Conservation (phyloP, 2,797 vertebrate genomes). For the Threskiornis aethiopicus region DNA sequence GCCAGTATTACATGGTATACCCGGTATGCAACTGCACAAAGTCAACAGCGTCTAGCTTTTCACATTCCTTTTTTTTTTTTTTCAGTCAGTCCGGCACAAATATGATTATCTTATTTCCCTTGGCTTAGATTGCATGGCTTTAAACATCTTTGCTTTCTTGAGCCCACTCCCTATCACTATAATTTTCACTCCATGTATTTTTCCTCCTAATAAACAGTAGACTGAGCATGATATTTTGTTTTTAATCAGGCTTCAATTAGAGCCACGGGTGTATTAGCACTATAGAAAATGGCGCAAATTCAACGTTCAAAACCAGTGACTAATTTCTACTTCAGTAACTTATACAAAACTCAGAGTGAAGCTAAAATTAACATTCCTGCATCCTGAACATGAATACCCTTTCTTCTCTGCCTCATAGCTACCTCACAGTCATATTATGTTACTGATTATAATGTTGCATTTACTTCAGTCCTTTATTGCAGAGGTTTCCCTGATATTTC, state of each 20-base stretch:
- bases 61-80: conserved; percentile 15
- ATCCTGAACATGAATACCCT: not conserved
- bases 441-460: not conserved
- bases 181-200: not conserved
- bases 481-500: not conserved
- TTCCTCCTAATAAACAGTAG: not conserved
- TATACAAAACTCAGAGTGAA: not conserved
- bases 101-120: conserved; percentile 28
- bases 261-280: not conserved
- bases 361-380: not conserved
- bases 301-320: not conserved
- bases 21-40: conserved; percentile 56
- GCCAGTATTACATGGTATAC: conserved; percentile 55
- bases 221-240: not conserved
- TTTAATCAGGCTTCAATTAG: not conserved
- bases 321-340: not conserved
- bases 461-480: not conserved
- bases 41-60: conserved; percentile 33
- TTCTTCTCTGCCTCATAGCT: not conserved
- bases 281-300: not conserved
- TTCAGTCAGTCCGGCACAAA: not conserved
- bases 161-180: not conserved
- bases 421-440: not conserved
- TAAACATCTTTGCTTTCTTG: conserved; percentile 22
- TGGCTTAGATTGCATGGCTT: conserved; percentile 10